phyloP scores from a whole-genome alignment of 2,113 vertebrate species.

The Tinamus guttatus region DNA sequence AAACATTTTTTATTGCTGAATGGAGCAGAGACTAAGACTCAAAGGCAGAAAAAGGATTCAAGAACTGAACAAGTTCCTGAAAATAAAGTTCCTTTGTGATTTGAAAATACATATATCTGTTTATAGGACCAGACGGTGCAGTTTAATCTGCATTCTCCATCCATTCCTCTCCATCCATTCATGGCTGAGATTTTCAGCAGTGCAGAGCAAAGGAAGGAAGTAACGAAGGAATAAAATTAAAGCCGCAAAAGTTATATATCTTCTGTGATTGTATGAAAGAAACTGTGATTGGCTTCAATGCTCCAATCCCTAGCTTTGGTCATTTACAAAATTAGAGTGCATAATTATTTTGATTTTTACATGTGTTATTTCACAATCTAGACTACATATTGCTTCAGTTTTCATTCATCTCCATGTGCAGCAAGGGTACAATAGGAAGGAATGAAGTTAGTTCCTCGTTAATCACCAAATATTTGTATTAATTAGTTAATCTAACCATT shows the following conservation, averaged over 20 bases:
- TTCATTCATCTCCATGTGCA: conserved; percentile 8
- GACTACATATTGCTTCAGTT: not conserved
- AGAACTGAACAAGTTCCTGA: not conserved
- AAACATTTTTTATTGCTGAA: not conserved
- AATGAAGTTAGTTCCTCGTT: not conserved
- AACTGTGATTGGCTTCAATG: not conserved
- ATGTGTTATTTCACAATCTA: not conserved
- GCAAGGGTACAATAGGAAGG: not conserved
- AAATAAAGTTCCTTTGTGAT: not conserved
- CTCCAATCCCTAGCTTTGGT: not conserved
- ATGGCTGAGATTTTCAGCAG: not conserved
- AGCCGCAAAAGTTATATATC: not conserved
- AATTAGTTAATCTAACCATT: conserved; percentile 8
- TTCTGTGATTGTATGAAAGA: not conserved
- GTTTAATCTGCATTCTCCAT: not conserved
- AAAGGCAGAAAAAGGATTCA: not conserved
- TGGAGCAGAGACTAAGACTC: not conserved
- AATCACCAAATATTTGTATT: not conserved
- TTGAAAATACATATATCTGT: not conserved
- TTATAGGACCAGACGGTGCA: not conserved
- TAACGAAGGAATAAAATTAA: not conserved
- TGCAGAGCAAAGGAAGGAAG: not conserved
- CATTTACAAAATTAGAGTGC: not conserved
- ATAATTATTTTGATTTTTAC: not conserved
- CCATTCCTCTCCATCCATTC: not conserved